Base-by-base conservation (phyloP, 2,888 invertebrate genomes). In the Drosophila ezoana region DNA sequence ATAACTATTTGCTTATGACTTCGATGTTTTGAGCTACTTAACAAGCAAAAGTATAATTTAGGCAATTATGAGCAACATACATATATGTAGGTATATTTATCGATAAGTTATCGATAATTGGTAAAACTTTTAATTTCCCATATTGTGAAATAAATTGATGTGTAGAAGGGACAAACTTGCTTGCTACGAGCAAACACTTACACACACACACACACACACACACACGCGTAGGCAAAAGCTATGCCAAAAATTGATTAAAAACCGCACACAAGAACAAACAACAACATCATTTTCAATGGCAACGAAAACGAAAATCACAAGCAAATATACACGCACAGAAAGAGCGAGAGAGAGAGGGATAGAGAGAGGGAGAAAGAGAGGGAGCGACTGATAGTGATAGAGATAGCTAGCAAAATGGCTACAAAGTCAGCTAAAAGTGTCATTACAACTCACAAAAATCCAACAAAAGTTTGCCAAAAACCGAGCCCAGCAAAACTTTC, bases 371-470 rank as follows among this genome's bases (percentile, higher is more conserved):
- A 32, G 10, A 14, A 44, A 28, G 35, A 41, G n/a, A 20, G 37
- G 18, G 5, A 33, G 18, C 20, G 37, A 2, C 11, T 11, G 45
- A 32, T 35, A 20, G 37, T 9, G 16, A 70, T 54, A 38, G 47
- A 74, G 76, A 54, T 33, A 23, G 48, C 45, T 18, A 56, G 74
- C 63, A 81, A 81, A 80, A 87, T 85, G 89, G 79, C 88, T 87
- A 89, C 86, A 84, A 89, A 84, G 88, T 87, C 86, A 87, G 86
- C 89, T 89, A 89, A 84, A 89, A 87, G 89, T 84, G 89, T 87
- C 83, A 84, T 84, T 84, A 87, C 83, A 85, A 72, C 89, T 87
- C 85, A 72, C 89, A 81, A 68, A 87, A 77, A 71, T 72, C 49
- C 60, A 60, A 58, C 63, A 71, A 74, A 79, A 79, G 53, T 66